Evolutionary conservation across 2,888 invertebrate genomes (phyloP).

Genomic region (Isoperla grammatica): DNA sequence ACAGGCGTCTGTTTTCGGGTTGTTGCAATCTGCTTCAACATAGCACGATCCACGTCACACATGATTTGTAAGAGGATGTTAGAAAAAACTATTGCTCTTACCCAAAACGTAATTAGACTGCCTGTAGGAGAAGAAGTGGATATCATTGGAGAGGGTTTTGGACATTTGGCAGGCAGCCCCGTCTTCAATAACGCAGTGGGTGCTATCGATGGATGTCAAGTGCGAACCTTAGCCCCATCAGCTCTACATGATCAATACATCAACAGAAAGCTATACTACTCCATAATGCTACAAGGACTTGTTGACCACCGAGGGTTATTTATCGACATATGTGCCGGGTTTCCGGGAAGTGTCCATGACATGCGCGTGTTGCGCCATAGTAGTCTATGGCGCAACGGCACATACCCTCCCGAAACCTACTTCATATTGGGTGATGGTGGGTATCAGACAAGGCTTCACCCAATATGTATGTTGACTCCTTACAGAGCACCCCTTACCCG

Average conservation of each 20-base stretch:
- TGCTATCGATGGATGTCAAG: slow-evolving; percentile 6
- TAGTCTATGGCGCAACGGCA: neutral
- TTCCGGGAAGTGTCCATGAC: slow-evolving; percentile 15
- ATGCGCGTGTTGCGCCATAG: neutral
- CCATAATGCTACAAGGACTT: slow-evolving; percentile 23
- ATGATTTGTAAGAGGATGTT: too few relatives aligned
- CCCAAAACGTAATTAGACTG: neutral
- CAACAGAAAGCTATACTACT: slow-evolving; percentile 31
- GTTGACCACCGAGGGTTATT: neutral
- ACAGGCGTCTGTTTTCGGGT: too few relatives aligned
- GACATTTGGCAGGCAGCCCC: neutral
- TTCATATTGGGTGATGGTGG: neutral
- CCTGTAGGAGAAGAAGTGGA: neutral
- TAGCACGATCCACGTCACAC: too few relatives aligned
- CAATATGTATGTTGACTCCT: too few relatives aligned
- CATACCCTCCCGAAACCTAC: slow-evolving; percentile 1
- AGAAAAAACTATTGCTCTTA: too few relatives aligned
- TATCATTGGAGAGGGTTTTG: neutral
- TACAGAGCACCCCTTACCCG: too few relatives aligned
- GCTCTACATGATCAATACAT: slow-evolving; percentile 28
- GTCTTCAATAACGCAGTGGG: neutral
- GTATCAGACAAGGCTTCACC: too few relatives aligned
- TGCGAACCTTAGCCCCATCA: slow-evolving; percentile 21
- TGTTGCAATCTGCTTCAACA: too few relatives aligned
- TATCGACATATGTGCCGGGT: slow-evolving; percentile 14